These are phyloP conservation scores for Pheosia tremula DNA, from an alignment of 2,888 invertebrate species.

Conservation along the genomic window DNA sequence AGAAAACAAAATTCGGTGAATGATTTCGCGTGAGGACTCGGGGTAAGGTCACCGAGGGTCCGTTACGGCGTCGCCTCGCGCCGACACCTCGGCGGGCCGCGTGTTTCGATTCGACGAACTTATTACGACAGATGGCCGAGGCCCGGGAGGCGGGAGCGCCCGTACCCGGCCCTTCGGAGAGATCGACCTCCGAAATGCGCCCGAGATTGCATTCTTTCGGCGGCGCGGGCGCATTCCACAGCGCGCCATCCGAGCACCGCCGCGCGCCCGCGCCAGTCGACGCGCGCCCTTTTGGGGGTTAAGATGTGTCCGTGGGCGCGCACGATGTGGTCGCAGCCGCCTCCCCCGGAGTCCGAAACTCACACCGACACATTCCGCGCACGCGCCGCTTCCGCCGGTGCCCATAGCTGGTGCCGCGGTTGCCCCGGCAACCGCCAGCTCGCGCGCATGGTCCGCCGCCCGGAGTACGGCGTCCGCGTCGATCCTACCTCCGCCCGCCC, in stretches of 20 bases:
- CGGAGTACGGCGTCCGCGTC: constrained; percentile 76
- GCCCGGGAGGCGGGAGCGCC: constrained; percentile 78
- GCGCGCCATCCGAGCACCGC: constrained; percentile 77
- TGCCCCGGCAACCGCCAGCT: constrained; percentile 65
- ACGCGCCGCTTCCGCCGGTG: constrained; percentile 61
- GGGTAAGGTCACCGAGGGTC: constrained; percentile 68
- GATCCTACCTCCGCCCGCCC: constrained; percentile 67
- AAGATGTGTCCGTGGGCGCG: constrained; percentile 83
- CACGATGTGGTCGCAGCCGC: constrained; percentile 82
- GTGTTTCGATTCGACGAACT: constrained; percentile 83
- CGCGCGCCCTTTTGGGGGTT: constrained; percentile 84
- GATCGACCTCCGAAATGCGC: constrained; percentile 85
- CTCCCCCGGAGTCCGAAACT: constrained; percentile 68
- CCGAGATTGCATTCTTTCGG: constrained; percentile 85
- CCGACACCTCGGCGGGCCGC: constrained; percentile 71
- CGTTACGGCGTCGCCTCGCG: constrained; percentile 65
- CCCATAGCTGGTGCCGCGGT: constrained; percentile 63
- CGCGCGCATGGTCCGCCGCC: constrained; percentile 74
- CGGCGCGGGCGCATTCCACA: constrained; percentile 83
- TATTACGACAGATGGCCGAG: constrained; percentile 82
- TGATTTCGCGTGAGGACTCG: constrained; percentile 69
- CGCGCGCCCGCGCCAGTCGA: constrained; percentile 78
- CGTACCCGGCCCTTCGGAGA: constrained; percentile 78
- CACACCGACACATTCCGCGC: constrained; percentile 65
- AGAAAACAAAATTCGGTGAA: constrained; percentile 46